A percentile compares a stretch with the other conserved stretches of the same genome.
Evolutionary conservation across 2,797 vertebrate species (phyloP).

Genomic region (Typhlichthys subterraneus): DNA sequence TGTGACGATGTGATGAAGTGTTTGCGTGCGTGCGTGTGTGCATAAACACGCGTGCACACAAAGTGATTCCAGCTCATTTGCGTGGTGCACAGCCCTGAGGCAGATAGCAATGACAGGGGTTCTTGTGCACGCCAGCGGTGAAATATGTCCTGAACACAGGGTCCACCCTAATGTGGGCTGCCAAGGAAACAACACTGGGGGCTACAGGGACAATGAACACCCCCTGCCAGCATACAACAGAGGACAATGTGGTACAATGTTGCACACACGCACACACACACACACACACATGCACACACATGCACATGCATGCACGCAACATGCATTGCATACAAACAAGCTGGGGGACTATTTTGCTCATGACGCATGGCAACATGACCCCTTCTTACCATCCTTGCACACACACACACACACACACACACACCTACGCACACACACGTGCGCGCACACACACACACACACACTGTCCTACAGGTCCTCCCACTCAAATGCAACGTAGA

Average conservation of each 20-base stretch:
- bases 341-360: no score
- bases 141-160: slow-evolving; percentile 16
- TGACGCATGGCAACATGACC: no score
- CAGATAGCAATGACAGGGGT: slow-evolving; percentile 21
- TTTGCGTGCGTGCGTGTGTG: slow-evolving; percentile 2
- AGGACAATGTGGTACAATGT: slow-evolving; percentile 2
- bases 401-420: neutral
- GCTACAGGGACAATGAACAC: neutral
- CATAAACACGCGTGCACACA: neutral
- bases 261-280: neutral
- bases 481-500: slow-evolving; percentile 16
- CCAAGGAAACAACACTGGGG: neutral
- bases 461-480: neutral
- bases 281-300: no score
- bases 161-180: slow-evolving; percentile 5
- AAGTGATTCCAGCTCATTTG: slow-evolving; percentile 17
- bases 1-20: neutral
- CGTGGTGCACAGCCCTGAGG: slow-evolving; percentile 29
- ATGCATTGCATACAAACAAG: no score
- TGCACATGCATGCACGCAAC: no score
- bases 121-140: slow-evolving; percentile 1
- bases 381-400: no score
- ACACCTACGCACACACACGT: neutral
- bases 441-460: neutral
- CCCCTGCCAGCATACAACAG: neutral